Base-by-base conservation (phyloP, 2,888 invertebrate genomes). In the Troides oblongomaculatus region DNA sequence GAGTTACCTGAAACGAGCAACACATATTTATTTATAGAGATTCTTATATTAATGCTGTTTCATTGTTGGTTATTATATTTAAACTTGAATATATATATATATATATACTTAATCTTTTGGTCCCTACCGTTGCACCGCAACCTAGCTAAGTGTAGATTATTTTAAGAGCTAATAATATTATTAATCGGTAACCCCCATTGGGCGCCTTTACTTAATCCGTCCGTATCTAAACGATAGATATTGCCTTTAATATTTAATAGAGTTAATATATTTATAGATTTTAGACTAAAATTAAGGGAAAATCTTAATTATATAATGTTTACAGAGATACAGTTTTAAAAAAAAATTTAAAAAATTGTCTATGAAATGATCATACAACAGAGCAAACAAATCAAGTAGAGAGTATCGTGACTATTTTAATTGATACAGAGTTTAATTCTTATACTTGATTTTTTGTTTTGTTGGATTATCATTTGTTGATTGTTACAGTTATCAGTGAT, bases 161-260 rank as follows among this genome's bases (percentile, higher is more conserved):
- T 73, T 72, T 87, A 86, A 85, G 87, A 88, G 89, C 89, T 90
- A 90, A 86, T 88, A 89, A 88, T 88, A 84, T 83, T 84, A 88
- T 87, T 90, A 90, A 89, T 88, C 82, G 92, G 92, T 91, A 90
- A 90, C 89, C 92, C 53, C 91, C 87, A 78, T 81, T 85, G 92
- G 91, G 92, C 90, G 91, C 90, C 92, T 92, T 91, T 84, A 90
- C 88, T 88, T 89, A 90, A 92, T 92, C 92, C 92, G 92, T 92
- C 92, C 92, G 90, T 88, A 85, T 92, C 86, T 92, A 90, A 46
- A 90, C 84, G 83, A 88, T 92, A 92, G 90, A 92, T 89, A 90
- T 92, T 92, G 92, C 92, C 92, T 92, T 92, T 92, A 92, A 91
- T 91, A 90, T 91, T 90, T 92, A 92, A 90, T 92, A 92, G 89